Evolutionary conservation across 1,140 invertebrate species (phyloP), one percentile per base, ranked within the genome.

Genomic region (Ceratosolen solmsi): DNA sequence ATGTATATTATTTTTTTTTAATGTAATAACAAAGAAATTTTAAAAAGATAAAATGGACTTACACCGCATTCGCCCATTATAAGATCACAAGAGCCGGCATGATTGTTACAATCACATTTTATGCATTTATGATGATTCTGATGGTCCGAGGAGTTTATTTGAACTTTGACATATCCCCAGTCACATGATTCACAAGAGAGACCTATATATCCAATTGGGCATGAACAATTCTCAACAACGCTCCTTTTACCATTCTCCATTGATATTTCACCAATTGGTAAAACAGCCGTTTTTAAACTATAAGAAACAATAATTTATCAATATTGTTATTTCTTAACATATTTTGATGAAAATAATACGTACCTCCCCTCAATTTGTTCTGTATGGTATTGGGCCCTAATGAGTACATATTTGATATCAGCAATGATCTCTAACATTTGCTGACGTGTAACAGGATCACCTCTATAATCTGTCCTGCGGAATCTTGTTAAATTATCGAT

Each of bases 341-440:
- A 46, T 46, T 7, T 7, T 46, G 13, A 46, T 13, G 5, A 46
- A 7, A 46, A 46, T 46, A 46, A 46, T 27, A 54, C 72, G 87
- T 85, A 95, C 94, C 92, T 94, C 56, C 95, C 96, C 92, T 98
- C 97, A 80, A 97, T 95, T 92, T 99, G 98, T 88, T 98, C 97
- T 0, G 96, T 96, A 89, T 99, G 97, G 90, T 96, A 99, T 77
- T 97, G 96, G 0, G 97, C 97, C 76, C 98, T 93, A 36, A 99
- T 93, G 85, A 99, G 93, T 22, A 99, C 86, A 41, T 95, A 92
- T 82, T 95, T 94, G 0, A 99, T 86, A 84, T 97, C 94, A 8
- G 94, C 93, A n/a, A 99, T 90, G 1, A 98, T 94, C 36, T 94
- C 94, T 88, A 99, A 94, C 86, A 99, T 95, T 86, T 99, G 95